Base-by-base conservation (phyloP, 2,113 vertebrate species). In the Ptychochromis oligacanthus region DNA sequence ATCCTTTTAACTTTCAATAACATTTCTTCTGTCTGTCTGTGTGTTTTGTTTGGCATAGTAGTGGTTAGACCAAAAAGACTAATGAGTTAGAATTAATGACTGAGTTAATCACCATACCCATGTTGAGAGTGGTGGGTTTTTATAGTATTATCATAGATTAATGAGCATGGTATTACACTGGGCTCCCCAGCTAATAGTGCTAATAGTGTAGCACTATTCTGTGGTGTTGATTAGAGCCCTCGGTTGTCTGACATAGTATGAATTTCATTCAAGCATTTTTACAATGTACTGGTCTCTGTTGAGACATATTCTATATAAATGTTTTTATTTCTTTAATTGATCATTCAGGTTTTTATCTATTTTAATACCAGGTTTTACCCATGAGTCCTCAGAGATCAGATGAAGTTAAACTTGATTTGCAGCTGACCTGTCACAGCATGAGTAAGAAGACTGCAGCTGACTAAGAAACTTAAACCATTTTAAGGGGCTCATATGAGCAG, bases 131-230 rank as follows among this genome's bases (percentile, higher is more conserved):
- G 76, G 55, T 83, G 75, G 75, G 43, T 89, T 91, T 31, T 88
- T 87, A 87, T 79, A 55, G 62, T 77, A 86, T 88, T 86, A 82
- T 80, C 87, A 88, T 65, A 86, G 84, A 80, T 87, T 89, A 88
- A 89, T 89, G 81, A 93, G 87, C 80, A 78, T 85, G 81, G 74
- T 75, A 88, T 87, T 61, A 62, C 81, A 77, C 65, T 56, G 62
- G 24, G 67, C 74, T 90, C 61, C 75, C 83, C 15, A 83, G 79
- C 67, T 85, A 85, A 87, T 88, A 84, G 62, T 17, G 9, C 46
- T 36, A 76, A 82, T 80, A 75, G 20, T 80, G 18, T 70, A 52
- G 12, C 74, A 72, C 52, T 77, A 38, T 54, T 79, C 55, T 56
- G 77, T 65, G 24, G 22, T 84, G 43, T 59, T 77, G 82, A 80